Evolutionary conservation across 2,797 vertebrate genomes (phyloP).

Genomic region (Enteromius fasciolatus): DNA sequence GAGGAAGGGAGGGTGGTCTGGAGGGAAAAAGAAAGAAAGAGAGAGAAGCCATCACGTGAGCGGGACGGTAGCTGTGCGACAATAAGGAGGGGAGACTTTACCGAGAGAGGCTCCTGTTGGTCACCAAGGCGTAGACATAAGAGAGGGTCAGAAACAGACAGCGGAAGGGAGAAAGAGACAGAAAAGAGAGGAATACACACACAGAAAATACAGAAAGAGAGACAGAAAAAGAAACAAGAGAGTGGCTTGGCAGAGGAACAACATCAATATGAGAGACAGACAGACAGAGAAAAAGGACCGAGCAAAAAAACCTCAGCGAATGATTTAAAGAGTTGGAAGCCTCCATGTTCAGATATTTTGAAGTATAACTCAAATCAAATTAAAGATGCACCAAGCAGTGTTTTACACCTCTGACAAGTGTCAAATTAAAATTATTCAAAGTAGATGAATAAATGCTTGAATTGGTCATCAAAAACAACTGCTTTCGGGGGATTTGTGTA

Average conservation of each 20-base stretch:
- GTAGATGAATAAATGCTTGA: background rate
- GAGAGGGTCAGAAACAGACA: constrained; percentile 74
- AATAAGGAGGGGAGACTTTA: constrained; percentile 78
- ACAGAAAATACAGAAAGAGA: constrained; percentile 63
- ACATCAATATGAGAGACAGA: constrained; percentile 58
- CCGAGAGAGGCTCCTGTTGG: constrained; percentile 81
- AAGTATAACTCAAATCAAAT: background rate
- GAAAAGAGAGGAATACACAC: constrained; percentile 58
- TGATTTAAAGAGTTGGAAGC: constrained; percentile 44
- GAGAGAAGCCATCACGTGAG: constrained; percentile 75
- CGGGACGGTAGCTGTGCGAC: constrained; percentile 68
- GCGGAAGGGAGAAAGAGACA: constrained; percentile 59
- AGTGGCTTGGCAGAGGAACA: constrained; percentile 52
- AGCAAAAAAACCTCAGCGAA: constrained; percentile 63
- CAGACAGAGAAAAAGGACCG: constrained; percentile 62
- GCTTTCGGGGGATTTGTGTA: background rate
- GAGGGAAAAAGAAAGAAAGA: constrained; percentile 79
- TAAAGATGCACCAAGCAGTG: background rate
- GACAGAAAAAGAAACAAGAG: constrained; percentile 49
- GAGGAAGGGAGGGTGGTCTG: constrained; percentile 48
- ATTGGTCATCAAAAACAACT: background rate
- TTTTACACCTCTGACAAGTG: background rate
- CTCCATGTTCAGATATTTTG: background rate
- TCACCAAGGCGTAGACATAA: constrained; percentile 77
- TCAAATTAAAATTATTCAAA: background rate